These are phyloP conservation scores for Tursiops truncatus DNA, from an alignment of 2,113 vertebrate species.

Conservation along the genomic window DNA sequence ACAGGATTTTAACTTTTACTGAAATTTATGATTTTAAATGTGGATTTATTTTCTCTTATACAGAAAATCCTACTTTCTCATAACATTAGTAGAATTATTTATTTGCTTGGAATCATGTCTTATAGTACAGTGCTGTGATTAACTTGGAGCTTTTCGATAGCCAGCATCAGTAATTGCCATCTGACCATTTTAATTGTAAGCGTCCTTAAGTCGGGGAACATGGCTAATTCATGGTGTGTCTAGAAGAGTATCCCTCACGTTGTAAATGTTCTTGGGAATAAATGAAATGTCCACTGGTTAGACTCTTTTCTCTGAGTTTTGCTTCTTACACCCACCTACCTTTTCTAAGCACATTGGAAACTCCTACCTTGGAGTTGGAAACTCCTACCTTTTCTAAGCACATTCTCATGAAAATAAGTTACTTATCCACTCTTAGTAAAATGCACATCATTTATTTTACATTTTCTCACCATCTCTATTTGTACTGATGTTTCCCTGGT, in stretches of 20 bases:
- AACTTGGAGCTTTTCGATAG: background rate
- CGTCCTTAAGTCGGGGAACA: background rate
- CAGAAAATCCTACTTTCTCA: background rate
- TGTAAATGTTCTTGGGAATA: too few relatives aligned
- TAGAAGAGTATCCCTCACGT: background rate
- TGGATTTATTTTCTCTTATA: background rate
- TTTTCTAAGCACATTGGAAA: background rate
- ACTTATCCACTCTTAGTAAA: background rate
- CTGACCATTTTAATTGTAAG: too few relatives aligned
- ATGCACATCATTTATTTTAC: background rate
- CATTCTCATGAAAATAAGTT: background rate
- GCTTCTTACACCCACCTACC: background rate
- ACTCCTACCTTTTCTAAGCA: background rate
- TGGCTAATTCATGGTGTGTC: fast-evolving
- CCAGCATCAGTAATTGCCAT: background rate
- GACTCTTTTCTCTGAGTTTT: background rate
- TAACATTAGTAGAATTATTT: background rate
- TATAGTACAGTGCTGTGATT: background rate
- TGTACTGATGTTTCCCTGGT: background rate
- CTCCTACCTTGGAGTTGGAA: background rate
- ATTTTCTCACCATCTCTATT: background rate
- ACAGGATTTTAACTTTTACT: background rate
- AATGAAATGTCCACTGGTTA: background rate
- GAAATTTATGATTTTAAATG: background rate
- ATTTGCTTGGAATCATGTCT: background rate